Percentiles rank a stretch among this genome's conserved stretches.
Conservation (phyloP, 2,888 invertebrate species). For the Caenorhabditis japonica region DNA sequence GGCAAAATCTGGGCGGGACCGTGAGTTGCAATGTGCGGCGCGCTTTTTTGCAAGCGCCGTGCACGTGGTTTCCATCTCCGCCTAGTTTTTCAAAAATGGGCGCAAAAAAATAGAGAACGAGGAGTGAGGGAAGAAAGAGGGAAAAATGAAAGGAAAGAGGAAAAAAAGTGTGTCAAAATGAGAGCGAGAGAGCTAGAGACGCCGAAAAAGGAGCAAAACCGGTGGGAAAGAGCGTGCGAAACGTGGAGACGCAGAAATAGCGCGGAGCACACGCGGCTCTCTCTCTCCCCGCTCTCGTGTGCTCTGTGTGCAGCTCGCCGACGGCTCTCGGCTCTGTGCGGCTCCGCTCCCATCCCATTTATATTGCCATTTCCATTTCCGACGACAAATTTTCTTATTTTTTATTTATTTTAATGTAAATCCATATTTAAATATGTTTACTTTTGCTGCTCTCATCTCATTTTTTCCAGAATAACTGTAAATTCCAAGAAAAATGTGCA, state of each 20-base stretch:
- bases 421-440: background rate
- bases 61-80: constrained; percentile 13
- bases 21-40: constrained; percentile 31
- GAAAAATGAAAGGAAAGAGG: background rate
- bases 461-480: background rate
- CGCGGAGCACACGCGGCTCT: background rate
- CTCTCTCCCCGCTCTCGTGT: too few species aligned
- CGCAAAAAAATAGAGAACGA: background rate
- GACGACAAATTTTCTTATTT: background rate
- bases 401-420: background rate
- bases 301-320: background rate
- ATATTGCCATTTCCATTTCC: constrained; percentile 51
- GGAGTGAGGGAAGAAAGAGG: background rate
- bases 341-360: constrained; percentile 30
- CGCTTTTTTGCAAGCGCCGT: constrained; percentile 3
- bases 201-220: too few species aligned
- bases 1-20: constrained; percentile 21
- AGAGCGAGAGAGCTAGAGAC: background rate
- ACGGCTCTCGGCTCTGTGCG: constrained; percentile 26
- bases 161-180: constrained; percentile 34
- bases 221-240: background rate
- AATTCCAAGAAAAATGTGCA: too few species aligned
- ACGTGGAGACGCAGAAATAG: background rate
- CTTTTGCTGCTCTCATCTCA: background rate
- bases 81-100: constrained; percentile 4